A percentile compares a stretch with the other conserved stretches of the same genome.
These are phyloP conservation scores for Sarcophaga rosellei DNA, from an alignment of 2,888 invertebrate genomes.

Conservation along the genomic window DNA sequence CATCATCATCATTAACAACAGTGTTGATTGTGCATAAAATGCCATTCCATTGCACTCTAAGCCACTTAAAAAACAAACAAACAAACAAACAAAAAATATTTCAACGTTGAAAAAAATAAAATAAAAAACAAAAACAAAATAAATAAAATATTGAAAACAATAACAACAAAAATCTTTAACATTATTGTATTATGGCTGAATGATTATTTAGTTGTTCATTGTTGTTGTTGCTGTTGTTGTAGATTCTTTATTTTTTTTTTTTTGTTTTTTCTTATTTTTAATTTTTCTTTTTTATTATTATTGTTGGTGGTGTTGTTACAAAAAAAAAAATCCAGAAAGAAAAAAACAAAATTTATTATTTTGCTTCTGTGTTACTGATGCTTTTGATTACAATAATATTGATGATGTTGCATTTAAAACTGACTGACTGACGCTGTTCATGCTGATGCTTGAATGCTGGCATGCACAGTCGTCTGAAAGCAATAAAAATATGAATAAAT, in stretches of 20 bases:
- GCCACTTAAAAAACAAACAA: background rate
- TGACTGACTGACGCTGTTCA: conserved; percentile 27
- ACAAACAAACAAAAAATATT: background rate
- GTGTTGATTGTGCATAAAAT: conserved; percentile 59
- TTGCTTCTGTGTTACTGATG: conserved; percentile 66
- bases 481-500: no score
- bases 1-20: background rate
- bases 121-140: background rate
- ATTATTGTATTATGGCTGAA: conserved; percentile 25
- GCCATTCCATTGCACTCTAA: conserved; percentile 36
- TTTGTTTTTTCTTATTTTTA: background rate
- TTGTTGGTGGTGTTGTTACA: conserved; percentile 30
- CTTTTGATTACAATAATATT: conserved; percentile 62
- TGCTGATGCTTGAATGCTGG: conserved; percentile 25
- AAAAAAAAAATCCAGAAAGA: background rate
- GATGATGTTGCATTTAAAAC: conserved; percentile 58
- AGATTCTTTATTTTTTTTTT: conserved; percentile 39
- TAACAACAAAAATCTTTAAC: conserved; percentile 32
- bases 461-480: conserved; percentile 41
- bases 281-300: no score
- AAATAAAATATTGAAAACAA: conserved; percentile 26
- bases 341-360: conserved; percentile 50
- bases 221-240: conserved; percentile 34
- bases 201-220: conserved; percentile 19
- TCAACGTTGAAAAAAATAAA: no score